Evolutionary conservation across 1,140 invertebrate genomes (phyloP).

Genomic region (Drosophila sechellia): DNA sequence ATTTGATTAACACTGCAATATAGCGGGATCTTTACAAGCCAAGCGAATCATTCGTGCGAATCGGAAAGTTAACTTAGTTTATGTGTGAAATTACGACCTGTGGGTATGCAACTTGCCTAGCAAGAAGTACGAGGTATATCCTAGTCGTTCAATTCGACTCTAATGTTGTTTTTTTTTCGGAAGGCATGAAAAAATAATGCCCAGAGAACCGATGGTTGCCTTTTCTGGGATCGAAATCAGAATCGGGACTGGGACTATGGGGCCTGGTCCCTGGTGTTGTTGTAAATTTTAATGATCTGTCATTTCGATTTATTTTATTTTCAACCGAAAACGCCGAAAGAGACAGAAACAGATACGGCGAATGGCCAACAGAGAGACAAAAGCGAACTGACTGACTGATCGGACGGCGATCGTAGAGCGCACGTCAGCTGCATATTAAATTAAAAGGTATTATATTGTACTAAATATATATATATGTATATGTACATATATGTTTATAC

Average conservation of each 20-base stretch:
- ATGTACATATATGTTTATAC: neutral
- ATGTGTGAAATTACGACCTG: neutral
- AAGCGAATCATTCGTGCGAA: neutral
- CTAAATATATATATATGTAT: slow-evolving; percentile 65
- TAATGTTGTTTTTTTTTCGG: slow-evolving; percentile 6
- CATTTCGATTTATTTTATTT: slow-evolving; percentile 84
- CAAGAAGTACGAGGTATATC: neutral
- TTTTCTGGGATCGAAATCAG: slow-evolving; percentile 32
- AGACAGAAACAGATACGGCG: slow-evolving; percentile 34
- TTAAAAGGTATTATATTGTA: slow-evolving; percentile 83
- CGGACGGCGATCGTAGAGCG: slow-evolving; percentile 33
- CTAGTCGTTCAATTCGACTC: neutral
- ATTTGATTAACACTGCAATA: neutral
- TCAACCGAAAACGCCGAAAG: slow-evolving; percentile 61
- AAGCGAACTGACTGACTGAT: slow-evolving; percentile 47
- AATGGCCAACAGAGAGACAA: slow-evolving; percentile 44
- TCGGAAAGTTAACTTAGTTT: neutral
- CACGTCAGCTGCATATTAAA: slow-evolving; percentile 84
- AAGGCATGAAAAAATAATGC: slow-evolving; percentile 58
- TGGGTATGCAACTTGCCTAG: neutral
- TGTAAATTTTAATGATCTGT: slow-evolving; percentile 84
- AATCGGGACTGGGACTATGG: slow-evolving; percentile 15
- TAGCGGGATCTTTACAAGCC: neutral
- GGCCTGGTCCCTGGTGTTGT: slow-evolving; percentile 45
- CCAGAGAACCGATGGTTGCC: slow-evolving; percentile 49